A percentile compares a stretch with the other conserved stretches of the same genome.
Conservation (phyloP, 2,888 invertebrate genomes). For the Notodonta dromedarius region DNA sequence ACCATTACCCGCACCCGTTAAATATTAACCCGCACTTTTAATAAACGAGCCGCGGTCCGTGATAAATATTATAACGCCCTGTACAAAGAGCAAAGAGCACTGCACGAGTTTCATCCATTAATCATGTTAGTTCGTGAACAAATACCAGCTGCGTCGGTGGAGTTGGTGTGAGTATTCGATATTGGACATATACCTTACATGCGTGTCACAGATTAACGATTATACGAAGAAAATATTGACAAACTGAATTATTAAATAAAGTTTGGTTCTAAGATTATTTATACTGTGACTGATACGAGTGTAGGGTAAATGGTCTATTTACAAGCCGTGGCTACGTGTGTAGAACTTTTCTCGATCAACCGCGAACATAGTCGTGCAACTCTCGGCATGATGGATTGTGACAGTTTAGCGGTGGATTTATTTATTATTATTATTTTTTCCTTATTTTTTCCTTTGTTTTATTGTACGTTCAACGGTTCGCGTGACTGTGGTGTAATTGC, state of each 20-base stretch:
- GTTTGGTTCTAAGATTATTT: constrained; percentile 4
- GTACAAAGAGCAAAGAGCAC: constrained; percentile 60
- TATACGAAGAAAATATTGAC: constrained; percentile 1
- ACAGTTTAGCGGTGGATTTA: constrained; percentile 46
- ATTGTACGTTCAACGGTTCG: constrained; percentile 16
- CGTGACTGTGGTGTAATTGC: constrained; percentile 26
- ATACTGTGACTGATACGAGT: constrained; percentile 18
- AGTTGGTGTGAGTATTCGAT: constrained; percentile 54
- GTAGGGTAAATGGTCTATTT: constrained; percentile 28
- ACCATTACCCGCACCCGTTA: constrained; percentile 25
- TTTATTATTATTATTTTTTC: constrained; percentile 41
- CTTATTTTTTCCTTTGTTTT: constrained; percentile 22
- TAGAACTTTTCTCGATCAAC: constrained; percentile 45
- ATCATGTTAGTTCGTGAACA: constrained; percentile 67
- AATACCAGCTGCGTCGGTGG: constrained; percentile 55
- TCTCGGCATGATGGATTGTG: constrained; percentile 49
- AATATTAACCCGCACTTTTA: constrained; percentile 38
- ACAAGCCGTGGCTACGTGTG: constrained; percentile 24
- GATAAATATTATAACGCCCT: constrained; percentile 49
- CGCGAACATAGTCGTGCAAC: constrained; percentile 44
- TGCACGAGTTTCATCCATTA: constrained; percentile 62
- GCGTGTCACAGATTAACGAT: constrained; percentile 34
- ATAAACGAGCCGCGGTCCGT: constrained; percentile 40
- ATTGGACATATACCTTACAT: constrained; percentile 45
- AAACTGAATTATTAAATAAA: constrained; percentile 7